Conservation (phyloP, 1,140 invertebrate genomes). For the Orius laevigatus region DNA sequence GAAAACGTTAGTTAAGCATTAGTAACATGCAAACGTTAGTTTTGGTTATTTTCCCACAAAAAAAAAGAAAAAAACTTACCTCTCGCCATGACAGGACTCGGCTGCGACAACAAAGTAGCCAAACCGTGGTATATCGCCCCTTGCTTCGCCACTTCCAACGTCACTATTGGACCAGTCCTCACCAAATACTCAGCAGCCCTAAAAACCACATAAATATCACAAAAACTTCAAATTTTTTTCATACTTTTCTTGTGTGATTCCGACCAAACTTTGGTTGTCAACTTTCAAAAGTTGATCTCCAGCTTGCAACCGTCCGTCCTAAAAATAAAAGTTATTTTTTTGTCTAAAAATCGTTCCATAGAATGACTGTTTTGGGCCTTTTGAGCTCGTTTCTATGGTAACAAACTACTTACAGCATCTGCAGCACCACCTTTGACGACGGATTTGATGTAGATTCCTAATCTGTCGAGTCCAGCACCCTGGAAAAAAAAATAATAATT, state of each 20-base stretch:
- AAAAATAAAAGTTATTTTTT: constrained; percentile 14
- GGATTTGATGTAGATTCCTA: constrained; percentile 96
- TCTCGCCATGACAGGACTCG: constrained; percentile 66
- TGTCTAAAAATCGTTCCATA: too few species aligned
- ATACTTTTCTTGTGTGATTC: constrained; percentile 88
- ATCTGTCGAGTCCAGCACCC: constrained; percentile 75
- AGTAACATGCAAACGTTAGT: background rate
- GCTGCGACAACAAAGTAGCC: constrained; percentile 81
- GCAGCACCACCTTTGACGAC: constrained; percentile 92
- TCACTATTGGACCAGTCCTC: constrained; percentile 80
- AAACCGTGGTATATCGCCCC: constrained; percentile 93
- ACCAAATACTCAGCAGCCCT: constrained; percentile 93
- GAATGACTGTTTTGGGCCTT: background rate
- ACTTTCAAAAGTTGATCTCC: constrained; percentile 96
- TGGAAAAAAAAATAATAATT: constrained; percentile 28
- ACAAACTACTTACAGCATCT: constrained; percentile 49
- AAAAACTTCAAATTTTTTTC: constrained; percentile 14
- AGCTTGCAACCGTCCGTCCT: constrained; percentile 82
- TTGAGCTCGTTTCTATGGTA: background rate
- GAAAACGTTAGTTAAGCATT: constrained; percentile 9
- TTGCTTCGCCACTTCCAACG: constrained; percentile 91
- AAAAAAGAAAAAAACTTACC: constrained; percentile 37
- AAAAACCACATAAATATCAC: constrained; percentile 11
- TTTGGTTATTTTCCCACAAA: too few species aligned
- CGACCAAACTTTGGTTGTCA: constrained; percentile 89